Base-by-base conservation (phyloP, 2,888 invertebrate genomes). In the Caenorhabditis plicata region DNA sequence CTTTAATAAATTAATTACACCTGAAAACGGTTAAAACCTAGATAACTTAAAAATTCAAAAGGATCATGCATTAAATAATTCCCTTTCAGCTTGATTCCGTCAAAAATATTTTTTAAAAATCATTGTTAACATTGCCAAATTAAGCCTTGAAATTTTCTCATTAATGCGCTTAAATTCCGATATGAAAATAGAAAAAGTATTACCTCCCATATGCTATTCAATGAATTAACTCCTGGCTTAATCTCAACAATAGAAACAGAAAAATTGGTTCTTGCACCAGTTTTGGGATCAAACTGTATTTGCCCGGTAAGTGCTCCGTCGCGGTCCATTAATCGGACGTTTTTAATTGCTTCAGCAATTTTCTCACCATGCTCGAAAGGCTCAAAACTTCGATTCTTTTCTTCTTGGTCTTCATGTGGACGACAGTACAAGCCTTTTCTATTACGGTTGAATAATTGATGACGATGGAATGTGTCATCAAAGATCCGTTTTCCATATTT, bases 171-270 rank as follows among this genome's bases (percentile, higher is more conserved):
- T 15, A 3, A 11, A 2, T 25, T 22, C 25, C 29, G n/a, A n/a
- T n/a, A n/a, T n/a, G n/a, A n/a, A n/a, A 13, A 33, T 33, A 15
- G 33, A 39, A 39, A 39, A 8, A 11, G 9, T 41, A 25, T 19
- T 9, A 76, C 78, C 64, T 78, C 79, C 55, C 73, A 70, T 36
- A 77, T 71, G 48, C 77, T 80, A 48, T 75, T 80, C 27, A 75
- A 57, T 7, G 67, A 71, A 40, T 70, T 80, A 7, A 68, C 57
- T 19, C 74, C 74, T 11, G 77, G 80, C n/a, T 64, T 68, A 13
- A 80, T 65, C 44, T 80, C 80, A 23, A 79, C 62, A 7, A 80
- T 71, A 9, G 71, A 70, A 13, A 77, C 76, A 3, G 68, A 64
- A 41, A 74, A 80, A 46, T 78, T 78, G 23, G 73, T 73, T 19